A percentile compares a stretch with the other conserved stretches of the same genome.
phyloP scores from a whole-genome alignment of 1,140 invertebrate genomes.

The Hycleus phaleratus region DNA sequence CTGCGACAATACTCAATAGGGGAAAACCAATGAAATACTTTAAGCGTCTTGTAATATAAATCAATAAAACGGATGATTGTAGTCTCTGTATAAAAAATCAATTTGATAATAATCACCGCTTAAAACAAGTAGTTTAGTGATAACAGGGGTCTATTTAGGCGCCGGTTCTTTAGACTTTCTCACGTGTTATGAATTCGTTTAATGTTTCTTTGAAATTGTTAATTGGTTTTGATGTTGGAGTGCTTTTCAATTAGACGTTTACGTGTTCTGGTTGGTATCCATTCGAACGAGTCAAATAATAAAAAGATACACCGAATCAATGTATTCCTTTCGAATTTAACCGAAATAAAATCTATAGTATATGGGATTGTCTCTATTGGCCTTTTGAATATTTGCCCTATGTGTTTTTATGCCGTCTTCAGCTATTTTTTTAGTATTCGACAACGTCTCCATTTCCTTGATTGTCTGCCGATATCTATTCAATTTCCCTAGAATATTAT shows the following conservation, averaged over 20 bases:
- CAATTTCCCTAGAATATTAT: conserved; percentile 11
- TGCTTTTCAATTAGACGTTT: not conserved
- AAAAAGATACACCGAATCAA: too few relatives aligned
- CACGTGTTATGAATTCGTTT: conserved; percentile 10
- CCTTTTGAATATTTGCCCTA: conserved; percentile 6
- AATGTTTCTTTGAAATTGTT: conserved; percentile 16
- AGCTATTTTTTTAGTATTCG: conserved; percentile 7
- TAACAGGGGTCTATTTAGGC: too few relatives aligned
- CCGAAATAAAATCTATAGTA: conserved; percentile 6
- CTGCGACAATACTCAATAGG: too few relatives aligned
- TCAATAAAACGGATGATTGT: not conserved
- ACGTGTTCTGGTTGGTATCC: not conserved
- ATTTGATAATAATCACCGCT: not conserved
- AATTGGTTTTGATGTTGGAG: conserved; percentile 6
- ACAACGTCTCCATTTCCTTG: conserved; percentile 14
- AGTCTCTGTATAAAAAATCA: too few relatives aligned
- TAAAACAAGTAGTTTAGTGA: not conserved
- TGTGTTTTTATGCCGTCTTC: too few relatives aligned
- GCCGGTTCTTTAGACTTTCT: not conserved
- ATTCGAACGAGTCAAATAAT: not conserved
- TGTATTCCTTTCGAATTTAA: not conserved
- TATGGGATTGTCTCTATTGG: not conserved
- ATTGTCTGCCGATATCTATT: conserved; percentile 11
- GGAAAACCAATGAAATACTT: not conserved
- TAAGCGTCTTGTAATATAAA: not conserved